Base-by-base conservation (phyloP, 2,113 vertebrate genomes). In the Rynchops niger region DNA sequence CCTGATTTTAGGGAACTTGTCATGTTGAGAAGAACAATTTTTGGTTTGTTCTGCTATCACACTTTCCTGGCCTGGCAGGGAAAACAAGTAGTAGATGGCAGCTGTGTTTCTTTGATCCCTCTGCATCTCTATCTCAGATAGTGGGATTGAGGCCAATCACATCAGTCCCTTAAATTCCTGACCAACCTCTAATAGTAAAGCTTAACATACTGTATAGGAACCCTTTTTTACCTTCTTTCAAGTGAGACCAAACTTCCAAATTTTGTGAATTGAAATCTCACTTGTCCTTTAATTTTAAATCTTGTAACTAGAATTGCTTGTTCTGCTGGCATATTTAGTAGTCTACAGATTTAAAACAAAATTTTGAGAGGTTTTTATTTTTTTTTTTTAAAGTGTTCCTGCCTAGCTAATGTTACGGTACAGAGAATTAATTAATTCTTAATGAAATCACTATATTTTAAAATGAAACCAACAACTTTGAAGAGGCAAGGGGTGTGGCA, bases 11-110 rank as follows among this genome's bases (percentile, higher is more conserved):
- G 62, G 58, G 50, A 88, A 90, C 74, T 90, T 88, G 36, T 94
- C 85, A 95, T n/a, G 21, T 86, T 93, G 71, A 77, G 77, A 96
- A 65, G 87, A 95, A 95, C 76, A 76, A 80, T 88, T 95, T 71
- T 93, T 93, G 62, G 71, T 88, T 95, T 88, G 49, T 92, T 93
- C 82, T 92, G 62, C 58, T 93, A 95, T 95, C 86, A 65, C 21
- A 69, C 8, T 93, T 93, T 69, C 45, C 58, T 86, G 67, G 40
- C 27, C 82, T 80, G 79, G 79, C 58, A 90, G 67, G 49, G 49
- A 93, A 92, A 96, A 71, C 47, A 50, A 90, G 62, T 3, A 5
- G 82, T 90, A 61, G 79, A 82, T 79, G 59, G 76, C 88, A 95
- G 71, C 62, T 92, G 22, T 36, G 49, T 90, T 94, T 95, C 79